Conservation (phyloP, 2,113 vertebrate species). For the Pachycephala philippinensis region DNA sequence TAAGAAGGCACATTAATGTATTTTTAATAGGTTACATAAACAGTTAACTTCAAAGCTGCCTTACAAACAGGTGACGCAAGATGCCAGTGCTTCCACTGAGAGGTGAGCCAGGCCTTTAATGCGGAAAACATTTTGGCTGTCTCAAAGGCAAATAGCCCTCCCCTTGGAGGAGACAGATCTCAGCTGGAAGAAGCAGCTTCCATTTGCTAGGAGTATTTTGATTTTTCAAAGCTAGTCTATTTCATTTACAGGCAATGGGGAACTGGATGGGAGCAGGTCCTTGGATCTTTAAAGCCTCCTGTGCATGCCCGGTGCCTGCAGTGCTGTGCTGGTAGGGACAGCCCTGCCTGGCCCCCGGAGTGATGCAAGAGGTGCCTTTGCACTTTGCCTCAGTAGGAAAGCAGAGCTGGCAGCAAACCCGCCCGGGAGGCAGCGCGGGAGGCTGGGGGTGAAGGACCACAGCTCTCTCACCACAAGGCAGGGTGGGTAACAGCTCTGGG, state of each 20-base stretch:
- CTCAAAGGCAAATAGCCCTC: not conserved
- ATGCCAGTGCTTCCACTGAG: not conserved
- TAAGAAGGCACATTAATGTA: not conserved
- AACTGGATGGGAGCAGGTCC: not conserved
- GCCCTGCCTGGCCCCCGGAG: not conserved
- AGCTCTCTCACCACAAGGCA: accelerated
- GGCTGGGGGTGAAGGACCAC: not conserved
- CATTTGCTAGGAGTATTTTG: not conserved
- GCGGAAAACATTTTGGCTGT: not conserved
- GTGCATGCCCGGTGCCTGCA: not conserved
- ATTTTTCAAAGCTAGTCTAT: not conserved
- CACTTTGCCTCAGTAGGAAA: not conserved
- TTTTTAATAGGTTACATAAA: not conserved
- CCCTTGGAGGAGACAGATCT: not conserved
- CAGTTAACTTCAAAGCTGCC: not conserved
- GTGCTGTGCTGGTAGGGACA: not conserved
- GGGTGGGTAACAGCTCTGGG: not conserved
- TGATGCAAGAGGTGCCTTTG: not conserved
- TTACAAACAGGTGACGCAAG: not conserved
- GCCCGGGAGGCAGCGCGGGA: accelerated
- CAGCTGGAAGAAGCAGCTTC: not conserved
- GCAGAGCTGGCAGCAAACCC: not conserved
- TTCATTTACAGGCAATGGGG: not conserved
- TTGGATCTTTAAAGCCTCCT: not conserved
- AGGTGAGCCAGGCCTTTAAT: not conserved